Base-by-base conservation (phyloP, 2,797 vertebrate species). In the Geotria australis region DNA sequence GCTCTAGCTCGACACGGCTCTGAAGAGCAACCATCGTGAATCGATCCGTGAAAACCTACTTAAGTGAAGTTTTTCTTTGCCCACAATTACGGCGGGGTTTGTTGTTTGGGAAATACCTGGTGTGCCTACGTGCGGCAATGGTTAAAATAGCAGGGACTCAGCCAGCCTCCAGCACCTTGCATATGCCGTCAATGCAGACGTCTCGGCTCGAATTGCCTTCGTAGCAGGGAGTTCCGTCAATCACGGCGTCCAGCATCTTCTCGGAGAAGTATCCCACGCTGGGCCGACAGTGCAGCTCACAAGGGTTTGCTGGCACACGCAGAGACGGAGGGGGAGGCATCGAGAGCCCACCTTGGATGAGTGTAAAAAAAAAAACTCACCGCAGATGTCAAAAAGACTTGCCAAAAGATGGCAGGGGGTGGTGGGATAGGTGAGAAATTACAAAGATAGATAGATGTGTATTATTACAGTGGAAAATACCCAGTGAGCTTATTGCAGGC, bases 161-260 rank as follows among this genome's bases (percentile, higher is more conserved):
- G 24, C 24, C 24, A 38, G 24, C 24, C 38, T 24, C 24, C 24
- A 24, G 9, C 91, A 98, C 88, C 89, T 98, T 94, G 83, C 89
- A 98, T 75, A 94, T 84, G 72, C 89, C 88, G 71, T 95, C 94
- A 70, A 98, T 77, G 66, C 88, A 98, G 77, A 79, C 66, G 72
- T 79, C 84, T 67, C 77, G 77, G 70, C 77, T 85, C 63, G 69
- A 79, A 68, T 73, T 80, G 61, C 77, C 80, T 70, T 78, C 78
- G 69, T 79, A 94, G 71, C 89, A 98, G 3, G 83, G 78, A 2
- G 89, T 98, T 11, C 89, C 89, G 8, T 95, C 89, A 2, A 74
- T 82, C 66, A 89, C 89, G 0, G 83, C 71, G 58, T 98, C 85
- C 9, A 94, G 72, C 81, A 98, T 84, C 73, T 80, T 91, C 72